Percentiles rank a stretch among this genome's conserved stretches.
Conservation (phyloP, 2,113 vertebrate species). For the Brachyhypopomus occidentalis region DNA sequence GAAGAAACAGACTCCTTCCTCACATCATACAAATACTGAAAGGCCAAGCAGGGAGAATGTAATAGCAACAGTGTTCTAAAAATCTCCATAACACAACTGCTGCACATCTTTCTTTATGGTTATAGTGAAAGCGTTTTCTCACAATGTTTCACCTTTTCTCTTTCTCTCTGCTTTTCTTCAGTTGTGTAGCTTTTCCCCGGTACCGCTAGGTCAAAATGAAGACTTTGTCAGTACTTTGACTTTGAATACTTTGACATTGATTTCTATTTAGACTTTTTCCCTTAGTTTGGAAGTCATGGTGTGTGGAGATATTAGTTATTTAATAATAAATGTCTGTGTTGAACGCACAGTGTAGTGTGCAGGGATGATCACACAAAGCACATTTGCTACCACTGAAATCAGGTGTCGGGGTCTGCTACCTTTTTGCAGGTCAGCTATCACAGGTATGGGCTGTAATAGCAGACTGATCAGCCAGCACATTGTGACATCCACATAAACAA, state of each 20-base stretch:
- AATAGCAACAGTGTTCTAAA: no score
- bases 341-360: neutral
- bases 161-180: neutral
- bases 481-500: no score
- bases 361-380: conserved; percentile 4
- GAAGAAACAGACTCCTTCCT: no score
- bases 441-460: no score
- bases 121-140: neutral
- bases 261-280: neutral
- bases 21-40: no score
- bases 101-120: neutral
- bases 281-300: neutral
- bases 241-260: neutral
- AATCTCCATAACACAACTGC: neutral
- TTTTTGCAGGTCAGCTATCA: no score
- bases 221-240: no score
- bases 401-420: no score
- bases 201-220: neutral
- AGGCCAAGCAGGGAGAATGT: no score
- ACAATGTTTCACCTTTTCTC: neutral
- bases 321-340: neutral
- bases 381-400: conserved; percentile 9
- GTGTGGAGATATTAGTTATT: neutral
- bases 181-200: neutral
- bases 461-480: no score